These are phyloP conservation scores for Dyspetes luteomarginatus DNA, from an alignment of 2,888 invertebrate genomes.

Conservation along the genomic window DNA sequence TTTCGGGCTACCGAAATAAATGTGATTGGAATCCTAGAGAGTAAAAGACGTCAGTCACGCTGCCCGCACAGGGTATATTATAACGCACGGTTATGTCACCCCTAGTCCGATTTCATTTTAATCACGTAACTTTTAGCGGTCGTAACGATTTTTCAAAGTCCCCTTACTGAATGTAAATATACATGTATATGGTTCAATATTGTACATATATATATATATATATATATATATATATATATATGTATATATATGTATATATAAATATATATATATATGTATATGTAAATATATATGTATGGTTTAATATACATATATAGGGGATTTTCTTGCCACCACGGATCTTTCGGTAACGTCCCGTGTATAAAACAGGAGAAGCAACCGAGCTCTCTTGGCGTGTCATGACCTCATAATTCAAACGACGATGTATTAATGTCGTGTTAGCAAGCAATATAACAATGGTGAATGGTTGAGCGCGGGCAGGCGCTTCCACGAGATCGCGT, in stretches of 20 bases:
- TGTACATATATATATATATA: too few species aligned
- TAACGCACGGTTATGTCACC: constrained; percentile 23
- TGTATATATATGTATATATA: too few species aligned
- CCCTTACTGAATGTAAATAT: too few species aligned
- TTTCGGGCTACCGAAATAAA: constrained; percentile 7
- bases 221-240: too few species aligned
- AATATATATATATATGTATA: too few species aligned
- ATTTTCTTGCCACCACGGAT: background rate
- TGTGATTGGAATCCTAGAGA: constrained; percentile 8
- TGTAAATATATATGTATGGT: constrained; percentile 35
- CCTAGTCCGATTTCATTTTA: constrained; percentile 75
- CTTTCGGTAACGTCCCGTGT: constrained; percentile 20
- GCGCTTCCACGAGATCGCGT: constrained; percentile 56
- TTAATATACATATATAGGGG: constrained; percentile 1
- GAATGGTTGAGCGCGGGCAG: constrained; percentile 64
- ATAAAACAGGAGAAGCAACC: constrained; percentile 21
- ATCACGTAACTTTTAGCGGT: constrained; percentile 75
- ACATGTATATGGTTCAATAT: too few species aligned
- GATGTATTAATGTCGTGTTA: constrained; percentile 81
- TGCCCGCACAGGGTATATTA: background rate
- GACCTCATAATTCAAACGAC: constrained; percentile 76
- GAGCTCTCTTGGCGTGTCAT: constrained; percentile 72
- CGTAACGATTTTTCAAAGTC: constrained; percentile 77
- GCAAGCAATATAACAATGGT: constrained; percentile 79
- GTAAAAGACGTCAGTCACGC: constrained; percentile 8